These are phyloP conservation scores for Ameiurus melas DNA, from an alignment of 2,113 vertebrate genomes.

Conservation along the genomic window DNA sequence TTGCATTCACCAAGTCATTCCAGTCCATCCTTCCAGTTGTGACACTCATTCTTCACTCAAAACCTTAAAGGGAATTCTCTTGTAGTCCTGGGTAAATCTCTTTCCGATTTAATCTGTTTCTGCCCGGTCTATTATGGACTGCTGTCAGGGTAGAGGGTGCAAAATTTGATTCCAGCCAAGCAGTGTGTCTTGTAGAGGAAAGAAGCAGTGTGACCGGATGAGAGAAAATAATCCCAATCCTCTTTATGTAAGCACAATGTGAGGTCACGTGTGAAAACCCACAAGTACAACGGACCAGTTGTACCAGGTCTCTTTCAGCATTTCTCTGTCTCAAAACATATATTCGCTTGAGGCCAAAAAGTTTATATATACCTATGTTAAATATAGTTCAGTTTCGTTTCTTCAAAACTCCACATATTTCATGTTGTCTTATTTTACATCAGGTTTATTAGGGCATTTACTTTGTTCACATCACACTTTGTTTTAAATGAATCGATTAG, in stretches of 20 bases:
- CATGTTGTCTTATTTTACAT: too few relatives aligned
- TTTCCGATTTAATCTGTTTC: neutral
- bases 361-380: neutral
- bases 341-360: neutral
- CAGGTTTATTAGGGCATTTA: neutral
- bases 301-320: too few relatives aligned
- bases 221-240: slow-evolving; percentile 46
- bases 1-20: neutral
- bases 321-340: slow-evolving; percentile 2
- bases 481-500: neutral
- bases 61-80: neutral
- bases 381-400: neutral
- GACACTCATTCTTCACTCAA: neutral
- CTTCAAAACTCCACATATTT: neutral
- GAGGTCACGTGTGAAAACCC: slow-evolving; percentile 9
- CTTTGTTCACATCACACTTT: neutral
- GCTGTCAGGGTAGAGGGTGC: neutral
- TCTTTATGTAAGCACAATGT: slow-evolving; percentile 49
- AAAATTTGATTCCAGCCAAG: neutral
- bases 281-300: neutral
- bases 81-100: neutral
- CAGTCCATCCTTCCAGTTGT: neutral
- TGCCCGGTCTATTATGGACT: neutral
- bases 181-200: neutral
- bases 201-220: slow-evolving; percentile 13